A percentile compares a stretch with the other conserved stretches of the same genome.
phyloP scores from a whole-genome alignment of 2,113 vertebrate genomes.

The Misgurnus anguillicaudatus region DNA sequence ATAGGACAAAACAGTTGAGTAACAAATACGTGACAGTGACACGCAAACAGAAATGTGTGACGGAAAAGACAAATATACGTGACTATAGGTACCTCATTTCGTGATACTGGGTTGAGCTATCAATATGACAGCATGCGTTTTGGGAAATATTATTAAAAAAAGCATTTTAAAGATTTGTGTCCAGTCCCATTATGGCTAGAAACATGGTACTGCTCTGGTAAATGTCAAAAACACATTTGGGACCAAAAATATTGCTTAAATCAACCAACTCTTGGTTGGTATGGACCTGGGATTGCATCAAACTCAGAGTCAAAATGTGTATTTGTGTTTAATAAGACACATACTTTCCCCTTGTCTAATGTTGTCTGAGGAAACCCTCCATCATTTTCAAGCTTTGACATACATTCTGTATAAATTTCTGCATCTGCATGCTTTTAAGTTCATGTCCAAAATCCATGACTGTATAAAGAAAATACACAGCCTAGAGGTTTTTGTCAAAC shows the following conservation, averaged over 20 bases:
- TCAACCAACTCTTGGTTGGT: background rate
- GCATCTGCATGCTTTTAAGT: background rate
- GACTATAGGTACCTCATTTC: too few relatives aligned
- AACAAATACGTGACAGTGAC: too few relatives aligned
- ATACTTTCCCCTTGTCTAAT: background rate
- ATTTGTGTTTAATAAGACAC: background rate
- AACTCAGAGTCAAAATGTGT: background rate
- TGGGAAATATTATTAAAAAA: too few relatives aligned
- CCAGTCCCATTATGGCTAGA: too few relatives aligned
- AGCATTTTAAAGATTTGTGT: too few relatives aligned
- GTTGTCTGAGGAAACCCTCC: background rate
- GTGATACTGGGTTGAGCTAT: too few relatives aligned
- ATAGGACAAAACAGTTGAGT: too few relatives aligned
- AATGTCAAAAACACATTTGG: too few relatives aligned
- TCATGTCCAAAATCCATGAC: background rate
- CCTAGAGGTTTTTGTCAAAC: background rate
- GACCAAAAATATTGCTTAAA: background rate
- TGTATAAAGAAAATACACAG: background rate
- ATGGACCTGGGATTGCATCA: background rate
- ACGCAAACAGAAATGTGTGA: too few relatives aligned
- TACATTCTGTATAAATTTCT: background rate
- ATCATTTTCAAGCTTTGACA: background rate
- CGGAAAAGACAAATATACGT: too few relatives aligned
- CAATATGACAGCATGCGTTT: too few relatives aligned
- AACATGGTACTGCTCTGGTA: too few relatives aligned